Percentiles rank a stretch among this genome's conserved stretches.
Evolutionary conservation across 2,113 vertebrate species (phyloP).

Genomic region (Chiloscyllium plagiosum): DNA sequence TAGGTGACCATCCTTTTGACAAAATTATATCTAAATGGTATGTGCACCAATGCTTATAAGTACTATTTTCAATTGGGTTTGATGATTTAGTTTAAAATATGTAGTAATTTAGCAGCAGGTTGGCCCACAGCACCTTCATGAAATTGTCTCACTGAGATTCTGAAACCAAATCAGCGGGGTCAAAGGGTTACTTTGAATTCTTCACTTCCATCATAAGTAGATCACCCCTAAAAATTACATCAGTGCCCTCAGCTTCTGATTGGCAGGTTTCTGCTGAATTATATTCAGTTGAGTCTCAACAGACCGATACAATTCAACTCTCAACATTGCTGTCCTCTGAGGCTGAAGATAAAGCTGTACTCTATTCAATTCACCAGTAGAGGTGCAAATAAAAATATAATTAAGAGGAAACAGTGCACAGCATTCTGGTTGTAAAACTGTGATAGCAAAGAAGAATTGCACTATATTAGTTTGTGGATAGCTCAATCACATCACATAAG

Average conservation of each 20-base stretch:
- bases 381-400: constrained; percentile 60
- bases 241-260: neutral
- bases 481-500: constrained; percentile 89
- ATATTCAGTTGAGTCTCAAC: neutral
- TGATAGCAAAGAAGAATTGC: constrained; percentile 69
- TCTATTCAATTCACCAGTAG: constrained; percentile 51
- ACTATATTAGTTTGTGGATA: constrained; percentile 80
- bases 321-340: constrained; percentile 42
- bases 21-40: no score
- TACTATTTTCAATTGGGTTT: neutral
- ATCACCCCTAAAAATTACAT: neutral
- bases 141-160: neutral
- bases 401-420: constrained; percentile 95
- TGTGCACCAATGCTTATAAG: neutral
- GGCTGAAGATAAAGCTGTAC: constrained; percentile 43
- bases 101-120: neutral
- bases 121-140: neutral
- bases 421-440: constrained; percentile 66
- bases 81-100: neutral
- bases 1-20: neutral
- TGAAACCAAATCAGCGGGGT: neutral
- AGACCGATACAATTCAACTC: constrained; percentile 43
- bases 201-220: neutral
- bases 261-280: neutral
- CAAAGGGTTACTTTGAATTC: constrained; percentile 15